These are phyloP conservation scores for Geotrypetes seraphini DNA, from an alignment of 2,797 vertebrate species.

Conservation along the genomic window DNA sequence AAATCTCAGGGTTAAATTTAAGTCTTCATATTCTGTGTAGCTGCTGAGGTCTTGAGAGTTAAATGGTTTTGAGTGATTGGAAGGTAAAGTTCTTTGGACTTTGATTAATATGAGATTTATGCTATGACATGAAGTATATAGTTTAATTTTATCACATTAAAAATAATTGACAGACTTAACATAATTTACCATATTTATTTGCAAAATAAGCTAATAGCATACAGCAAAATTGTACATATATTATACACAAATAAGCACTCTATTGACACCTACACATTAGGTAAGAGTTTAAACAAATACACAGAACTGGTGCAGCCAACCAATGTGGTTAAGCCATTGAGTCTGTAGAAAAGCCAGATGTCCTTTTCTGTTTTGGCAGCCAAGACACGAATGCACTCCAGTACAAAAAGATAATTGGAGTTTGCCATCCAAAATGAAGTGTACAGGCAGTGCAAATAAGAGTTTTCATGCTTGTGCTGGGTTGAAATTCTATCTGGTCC, in stretches of 20 bases:
- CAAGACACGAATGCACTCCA: constrained; percentile 37
- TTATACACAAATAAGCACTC: constrained; percentile 17
- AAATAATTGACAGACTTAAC: too few species aligned
- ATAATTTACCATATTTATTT: too few species aligned
- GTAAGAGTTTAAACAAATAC: constrained; percentile 13
- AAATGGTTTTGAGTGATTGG: too few species aligned
- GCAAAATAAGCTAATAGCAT: too few species aligned
- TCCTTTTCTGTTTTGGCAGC: constrained; percentile 41
- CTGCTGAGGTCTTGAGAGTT: too few species aligned
- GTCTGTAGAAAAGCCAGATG: constrained; percentile 53
- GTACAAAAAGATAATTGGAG: constrained; percentile 18
- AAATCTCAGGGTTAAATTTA: too few species aligned
- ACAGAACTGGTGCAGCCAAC: constrained; percentile 2
- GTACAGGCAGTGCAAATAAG: constrained; percentile 9
- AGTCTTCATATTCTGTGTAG: too few species aligned
- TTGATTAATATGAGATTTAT: too few species aligned
- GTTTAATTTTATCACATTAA: too few species aligned
- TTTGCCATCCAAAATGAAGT: constrained; percentile 18
- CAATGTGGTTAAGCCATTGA: constrained; percentile 26
- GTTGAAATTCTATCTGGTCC: constrained; percentile 7
- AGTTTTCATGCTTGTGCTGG: background rate
- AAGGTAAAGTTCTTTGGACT: too few species aligned
- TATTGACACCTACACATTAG: constrained; percentile 12
- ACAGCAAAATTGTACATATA: constrained; percentile 31
- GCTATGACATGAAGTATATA: too few species aligned